These are phyloP conservation scores for Enchytraeus crypticus DNA, from an alignment of 2,888 invertebrate genomes.

Conservation along the genomic window DNA sequence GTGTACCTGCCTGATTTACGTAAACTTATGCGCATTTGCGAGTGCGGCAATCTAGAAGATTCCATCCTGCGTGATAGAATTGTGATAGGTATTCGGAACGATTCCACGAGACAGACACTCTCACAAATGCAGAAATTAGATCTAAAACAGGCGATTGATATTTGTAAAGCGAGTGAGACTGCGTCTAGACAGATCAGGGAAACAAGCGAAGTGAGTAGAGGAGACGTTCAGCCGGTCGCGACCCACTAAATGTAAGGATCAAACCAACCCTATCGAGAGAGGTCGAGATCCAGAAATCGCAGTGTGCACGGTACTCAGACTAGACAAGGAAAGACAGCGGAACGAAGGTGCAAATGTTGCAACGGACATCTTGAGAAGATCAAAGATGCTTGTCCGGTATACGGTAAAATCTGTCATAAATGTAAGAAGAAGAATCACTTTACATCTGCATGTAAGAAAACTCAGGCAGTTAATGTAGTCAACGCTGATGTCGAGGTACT, in stretches of 20 bases:
- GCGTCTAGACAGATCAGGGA: background rate
- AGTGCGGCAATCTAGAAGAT: background rate
- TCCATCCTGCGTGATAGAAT: background rate
- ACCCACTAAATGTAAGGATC: too few species aligned
- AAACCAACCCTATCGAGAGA: too few species aligned
- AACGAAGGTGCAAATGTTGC: too few species aligned
- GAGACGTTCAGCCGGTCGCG: too few species aligned
- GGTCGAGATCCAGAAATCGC: too few species aligned
- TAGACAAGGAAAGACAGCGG: too few species aligned
- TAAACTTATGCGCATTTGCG: background rate
- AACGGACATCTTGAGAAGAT: too few species aligned
- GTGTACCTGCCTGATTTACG: background rate
- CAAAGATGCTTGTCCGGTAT: background rate
- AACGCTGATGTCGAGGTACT: too few species aligned
- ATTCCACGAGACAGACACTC: background rate
- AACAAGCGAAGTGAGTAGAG: too few species aligned
- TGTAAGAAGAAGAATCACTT: background rate
- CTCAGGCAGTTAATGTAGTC: too few species aligned
- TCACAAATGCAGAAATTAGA: background rate
- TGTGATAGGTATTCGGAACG: background rate
- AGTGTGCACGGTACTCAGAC: too few species aligned
- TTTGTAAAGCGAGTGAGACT: background rate
- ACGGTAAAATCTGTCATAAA: background rate
- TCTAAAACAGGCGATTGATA: background rate
- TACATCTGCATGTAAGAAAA: background rate